Evolutionary conservation across 2,113 vertebrate genomes (phyloP).

Genomic region (Corythornis vintsioides): DNA sequence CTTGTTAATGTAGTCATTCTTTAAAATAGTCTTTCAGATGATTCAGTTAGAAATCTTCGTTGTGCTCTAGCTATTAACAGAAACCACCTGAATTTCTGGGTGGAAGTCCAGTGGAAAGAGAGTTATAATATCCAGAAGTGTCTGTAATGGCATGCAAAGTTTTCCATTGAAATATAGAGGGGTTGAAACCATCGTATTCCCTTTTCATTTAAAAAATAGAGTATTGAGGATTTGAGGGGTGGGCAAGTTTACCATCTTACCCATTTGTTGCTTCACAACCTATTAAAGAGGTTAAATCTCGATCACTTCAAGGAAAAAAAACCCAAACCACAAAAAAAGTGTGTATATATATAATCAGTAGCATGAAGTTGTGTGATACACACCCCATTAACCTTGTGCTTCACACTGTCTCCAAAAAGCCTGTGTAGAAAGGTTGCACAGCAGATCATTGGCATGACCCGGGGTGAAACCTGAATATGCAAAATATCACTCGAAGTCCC

Average conservation of each 20-base stretch:
- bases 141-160: neutral
- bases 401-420: neutral
- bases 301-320: too few species aligned
- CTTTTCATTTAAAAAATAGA: neutral
- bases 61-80: slow-evolving; percentile 38
- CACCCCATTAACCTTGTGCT: neutral
- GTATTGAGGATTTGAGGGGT: neutral
- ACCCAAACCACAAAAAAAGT: neutral
- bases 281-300: neutral
- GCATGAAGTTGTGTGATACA: neutral
- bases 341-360: neutral
- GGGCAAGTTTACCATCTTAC: neutral
- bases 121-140: slow-evolving; percentile 31
- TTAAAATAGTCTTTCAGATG: slow-evolving; percentile 56
- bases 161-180: neutral
- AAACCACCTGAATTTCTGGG: slow-evolving; percentile 38
- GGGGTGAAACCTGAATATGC: neutral
- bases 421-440: neutral
- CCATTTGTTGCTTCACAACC: neutral
- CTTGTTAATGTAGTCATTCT: slow-evolving; percentile 45
- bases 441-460: neutral
- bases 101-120: neutral
- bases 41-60: slow-evolving; percentile 38
- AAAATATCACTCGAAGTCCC: neutral
- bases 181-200: neutral